phyloP scores from a whole-genome alignment of 1,140 invertebrate genomes.

The Chrysomallon squamiferum region DNA sequence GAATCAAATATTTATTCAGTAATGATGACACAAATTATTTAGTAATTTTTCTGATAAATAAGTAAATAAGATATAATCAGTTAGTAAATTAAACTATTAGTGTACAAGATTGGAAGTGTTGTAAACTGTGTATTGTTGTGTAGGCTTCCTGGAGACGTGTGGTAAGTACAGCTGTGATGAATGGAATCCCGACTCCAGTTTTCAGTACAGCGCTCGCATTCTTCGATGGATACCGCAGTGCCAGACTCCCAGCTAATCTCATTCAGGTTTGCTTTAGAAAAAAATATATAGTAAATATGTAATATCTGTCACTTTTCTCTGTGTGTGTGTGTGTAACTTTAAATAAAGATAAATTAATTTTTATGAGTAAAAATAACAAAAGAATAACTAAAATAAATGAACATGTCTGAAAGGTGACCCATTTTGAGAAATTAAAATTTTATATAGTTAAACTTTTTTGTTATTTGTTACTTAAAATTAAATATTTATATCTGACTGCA shows the following conservation, averaged over 20 bases:
- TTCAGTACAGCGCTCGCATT: conserved; percentile 93
- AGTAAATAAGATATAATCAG: no score
- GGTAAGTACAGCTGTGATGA: conserved; percentile 68
- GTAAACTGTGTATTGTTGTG: conserved; percentile 14
- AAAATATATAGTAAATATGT: not conserved
- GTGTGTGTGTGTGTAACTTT: not conserved
- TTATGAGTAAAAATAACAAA: not conserved
- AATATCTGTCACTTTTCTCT: not conserved
- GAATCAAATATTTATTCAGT: no score
- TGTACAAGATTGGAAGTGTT: no score
- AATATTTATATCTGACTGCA: no score
- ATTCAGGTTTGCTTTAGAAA: conserved; percentile 73
- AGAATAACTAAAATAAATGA: not conserved
- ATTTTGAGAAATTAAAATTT: no score
- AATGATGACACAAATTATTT: no score
- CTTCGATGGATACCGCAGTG: conserved; percentile 92
- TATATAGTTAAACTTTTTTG: no score
- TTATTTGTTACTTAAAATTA: no score
- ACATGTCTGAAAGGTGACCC: no score
- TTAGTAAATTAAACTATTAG: no score
- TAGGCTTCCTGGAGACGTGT: conserved; percentile 68
- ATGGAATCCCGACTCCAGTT: conserved; percentile 91
- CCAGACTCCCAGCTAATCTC: conserved; percentile 86
- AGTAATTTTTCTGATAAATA: no score
- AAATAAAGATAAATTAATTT: not conserved